Base-by-base conservation (phyloP, 2,797 vertebrate genomes). In the Bradypodion ventrale region DNA sequence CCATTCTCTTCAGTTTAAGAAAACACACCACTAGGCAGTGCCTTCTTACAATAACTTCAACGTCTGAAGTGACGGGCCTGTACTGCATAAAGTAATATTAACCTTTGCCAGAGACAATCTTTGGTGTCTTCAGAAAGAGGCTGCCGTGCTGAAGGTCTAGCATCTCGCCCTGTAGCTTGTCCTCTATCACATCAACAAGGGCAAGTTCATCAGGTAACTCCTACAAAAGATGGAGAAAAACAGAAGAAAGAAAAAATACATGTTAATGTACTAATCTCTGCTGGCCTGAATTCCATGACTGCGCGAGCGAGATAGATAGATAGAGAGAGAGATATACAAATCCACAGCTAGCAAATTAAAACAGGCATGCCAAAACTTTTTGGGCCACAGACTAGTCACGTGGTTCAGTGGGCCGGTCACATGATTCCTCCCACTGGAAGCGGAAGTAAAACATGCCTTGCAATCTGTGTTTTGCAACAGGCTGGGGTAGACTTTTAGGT, bases 121-220 rank as follows among this genome's bases (percentile, higher is more conserved):
- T 97, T 35, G 98, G 97, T 5, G 98, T 98, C 91, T 94, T 97
- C 81, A 97, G 97, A 95, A 99, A 99, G 89, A 99, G 98, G 89
- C 98, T 97, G 87, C 99, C 98, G 7, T 99, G 98, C 90, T 99
- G 98, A 85, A 99, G 96, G 92, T 99, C 99, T 94, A 99, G 97
- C 94, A 90, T 98, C 87, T 99, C 99, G 84, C 99, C 99, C 94
- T 98, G 98, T 93, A 99, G 90, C 91, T 99, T 99, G 93, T 99
- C 98, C 92, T 99, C 98, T 84, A 99, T 98, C 88, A 99, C 99
- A 77, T 99, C 99, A 92, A 99, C 97, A 89, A 99, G 95, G n/a
- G 98, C 98, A 69, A 99, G 95, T 93, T 99, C 98, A 92, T 99
- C 98, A 35, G 97, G 96, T 91, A 99, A 93, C 69, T 99, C 98